phyloP scores from a whole-genome alignment of 1,140 invertebrate species.

The Trichonephila inaurata region DNA sequence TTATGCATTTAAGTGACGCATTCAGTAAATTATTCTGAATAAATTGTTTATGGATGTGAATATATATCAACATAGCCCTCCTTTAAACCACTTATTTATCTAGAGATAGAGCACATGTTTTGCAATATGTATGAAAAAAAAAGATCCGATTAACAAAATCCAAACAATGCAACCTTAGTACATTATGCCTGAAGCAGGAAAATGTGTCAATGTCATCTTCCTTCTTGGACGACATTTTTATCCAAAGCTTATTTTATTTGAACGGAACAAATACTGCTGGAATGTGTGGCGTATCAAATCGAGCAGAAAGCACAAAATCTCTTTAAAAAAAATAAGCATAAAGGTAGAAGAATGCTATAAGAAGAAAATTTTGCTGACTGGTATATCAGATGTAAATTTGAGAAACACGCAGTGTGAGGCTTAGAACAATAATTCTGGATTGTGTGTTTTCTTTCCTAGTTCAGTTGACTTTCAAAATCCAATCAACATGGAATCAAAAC shows the following conservation, averaged over 20 bases:
- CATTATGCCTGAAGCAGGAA: background rate
- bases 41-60: no score
- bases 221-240: background rate
- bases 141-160: no score
- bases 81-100: no score
- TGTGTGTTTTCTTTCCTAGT: background rate
- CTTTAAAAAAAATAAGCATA: background rate
- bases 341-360: background rate
- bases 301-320: background rate
- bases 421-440: background rate
- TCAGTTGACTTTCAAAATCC: constrained; percentile 31
- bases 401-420: background rate
- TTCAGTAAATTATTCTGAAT: no score
- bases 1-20: no score
- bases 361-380: background rate
- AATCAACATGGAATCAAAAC: background rate
- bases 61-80: no score
- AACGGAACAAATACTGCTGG: background rate
- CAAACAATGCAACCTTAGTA: no score
- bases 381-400: background rate
- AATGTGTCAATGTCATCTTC: background rate
- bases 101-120: no score
- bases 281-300: background rate
- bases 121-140: no score
- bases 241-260: background rate